Evolutionary conservation across 2,797 vertebrate species (phyloP).

Genomic region (Semotilus atromaculatus): DNA sequence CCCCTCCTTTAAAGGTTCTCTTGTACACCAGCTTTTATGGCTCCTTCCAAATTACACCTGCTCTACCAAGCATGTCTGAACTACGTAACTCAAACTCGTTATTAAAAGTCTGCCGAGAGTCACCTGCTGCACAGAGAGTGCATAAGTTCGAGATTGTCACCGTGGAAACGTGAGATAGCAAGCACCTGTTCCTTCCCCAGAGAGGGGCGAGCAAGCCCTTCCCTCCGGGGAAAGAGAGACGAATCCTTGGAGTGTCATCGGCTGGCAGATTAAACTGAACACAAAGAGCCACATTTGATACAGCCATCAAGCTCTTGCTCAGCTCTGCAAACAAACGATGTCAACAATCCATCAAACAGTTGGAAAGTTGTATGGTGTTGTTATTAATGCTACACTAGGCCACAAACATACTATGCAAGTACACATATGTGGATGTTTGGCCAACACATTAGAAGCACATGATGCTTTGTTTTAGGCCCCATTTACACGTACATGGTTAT

Average conservation of each 20-base stretch:
- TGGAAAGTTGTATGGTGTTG: background rate
- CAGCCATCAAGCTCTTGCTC: constrained; percentile 18
- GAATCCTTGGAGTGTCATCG: constrained; percentile 40
- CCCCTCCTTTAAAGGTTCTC: constrained; percentile 58
- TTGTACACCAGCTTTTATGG: constrained; percentile 53
- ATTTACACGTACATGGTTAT: too few relatives aligned
- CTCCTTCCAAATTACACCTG: constrained; percentile 73
- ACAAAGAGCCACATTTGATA: constrained; percentile 52
- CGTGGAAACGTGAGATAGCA: constrained; percentile 82
- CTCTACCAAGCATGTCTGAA: constrained; percentile 74
- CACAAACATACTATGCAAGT: background rate
- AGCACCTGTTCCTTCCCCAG: constrained; percentile 70
- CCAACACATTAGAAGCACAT: background rate
- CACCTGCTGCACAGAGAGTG: constrained; percentile 74
- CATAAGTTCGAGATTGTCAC: constrained; percentile 78
- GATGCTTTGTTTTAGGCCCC: background rate
- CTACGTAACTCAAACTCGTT: constrained; percentile 73
- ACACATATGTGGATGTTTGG: background rate
- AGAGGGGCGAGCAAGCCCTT: constrained; percentile 59
- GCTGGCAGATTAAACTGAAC: constrained; percentile 53
- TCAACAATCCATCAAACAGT: background rate
- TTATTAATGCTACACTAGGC: background rate
- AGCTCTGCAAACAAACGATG: background rate
- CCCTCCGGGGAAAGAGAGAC: constrained; percentile 48
- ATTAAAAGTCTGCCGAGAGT: constrained; percentile 74